Base-by-base conservation (phyloP, 1,140 invertebrate species). In the Zaprionus taronus region DNA sequence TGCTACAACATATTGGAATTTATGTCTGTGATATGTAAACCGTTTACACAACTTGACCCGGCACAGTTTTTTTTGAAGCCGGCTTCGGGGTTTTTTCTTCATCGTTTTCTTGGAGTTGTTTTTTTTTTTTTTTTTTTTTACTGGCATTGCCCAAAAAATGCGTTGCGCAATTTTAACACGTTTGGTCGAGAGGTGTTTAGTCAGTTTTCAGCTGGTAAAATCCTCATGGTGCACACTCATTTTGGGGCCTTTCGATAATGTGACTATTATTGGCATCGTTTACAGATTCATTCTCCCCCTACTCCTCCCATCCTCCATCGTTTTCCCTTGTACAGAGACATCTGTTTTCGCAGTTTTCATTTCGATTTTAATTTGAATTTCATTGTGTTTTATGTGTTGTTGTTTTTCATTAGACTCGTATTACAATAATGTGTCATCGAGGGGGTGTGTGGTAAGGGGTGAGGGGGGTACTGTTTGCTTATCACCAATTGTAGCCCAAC, bases 31-130 rank as follows among this genome's bases (percentile, higher is more conserved):
- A 58, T 34, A 58, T 58, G 55, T 67, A 62, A 57, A 57, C 44
- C 65, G 55, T 58, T 67, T 47, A 67, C 36, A 67, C 38, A 67
- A 66, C 55, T 58, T 64, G 68, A 76, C 73, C 61, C 60, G 73
- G 44, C 68, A 76, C 73, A 76, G 73, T 76, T 76, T 34, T 31
- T 34, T 31, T 76, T 76, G 15, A 34, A 71, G 73, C 68, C 72
- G 60, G 67, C 67, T 58, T 17, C 41, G 41, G 41, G 41, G n/a
- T 47, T 47, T 47, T 47, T 70, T 75, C 49, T 57, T 31, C 20
- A 15, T 20, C 14, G 6, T 31, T 41, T 38, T 22, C 14, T 26
- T 51, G 41, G 24, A 34, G 6, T 44, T 49, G 67, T n/a, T n/a
- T n/a, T n/a, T n/a, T 61, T 55, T 38, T 49, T 22, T 24, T 17